Conservation (phyloP, 2,113 vertebrate species). For the Halcyon senegalensis region DNA sequence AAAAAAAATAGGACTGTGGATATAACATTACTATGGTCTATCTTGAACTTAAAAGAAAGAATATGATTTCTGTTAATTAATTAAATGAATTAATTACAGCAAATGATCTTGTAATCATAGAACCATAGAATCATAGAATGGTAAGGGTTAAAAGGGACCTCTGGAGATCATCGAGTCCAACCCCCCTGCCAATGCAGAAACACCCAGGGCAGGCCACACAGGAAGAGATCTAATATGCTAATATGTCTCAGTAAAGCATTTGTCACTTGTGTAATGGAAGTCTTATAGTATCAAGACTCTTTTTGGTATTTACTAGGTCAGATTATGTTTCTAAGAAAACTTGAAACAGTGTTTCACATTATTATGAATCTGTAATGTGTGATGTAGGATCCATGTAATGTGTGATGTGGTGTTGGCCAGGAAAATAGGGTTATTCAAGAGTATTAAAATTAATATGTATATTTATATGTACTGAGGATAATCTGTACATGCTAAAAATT, state of each 20-base stretch:
- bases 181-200: too few species aligned
- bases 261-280: neutral
- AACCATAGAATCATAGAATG: too few species aligned
- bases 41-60: neutral
- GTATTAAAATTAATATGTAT: neutral
- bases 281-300: neutral
- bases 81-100: neutral
- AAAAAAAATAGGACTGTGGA: neutral
- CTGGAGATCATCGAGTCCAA: too few species aligned
- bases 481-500: neutral
- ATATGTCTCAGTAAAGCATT: neutral
- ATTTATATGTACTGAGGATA: neutral
- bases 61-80: neutral
- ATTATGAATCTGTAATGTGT: too few species aligned
- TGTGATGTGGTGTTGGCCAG: neutral
- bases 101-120: neutral
- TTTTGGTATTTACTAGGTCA: neutral
- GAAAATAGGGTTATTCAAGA: neutral
- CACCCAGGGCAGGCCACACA: too few species aligned
- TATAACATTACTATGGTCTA: neutral
- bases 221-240: neutral
- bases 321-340: neutral
- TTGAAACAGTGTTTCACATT: neutral
- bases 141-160: too few species aligned
- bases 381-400: too few species aligned